Base-by-base conservation (phyloP, 1,140 invertebrate species). In the Bombus soroeensis region DNA sequence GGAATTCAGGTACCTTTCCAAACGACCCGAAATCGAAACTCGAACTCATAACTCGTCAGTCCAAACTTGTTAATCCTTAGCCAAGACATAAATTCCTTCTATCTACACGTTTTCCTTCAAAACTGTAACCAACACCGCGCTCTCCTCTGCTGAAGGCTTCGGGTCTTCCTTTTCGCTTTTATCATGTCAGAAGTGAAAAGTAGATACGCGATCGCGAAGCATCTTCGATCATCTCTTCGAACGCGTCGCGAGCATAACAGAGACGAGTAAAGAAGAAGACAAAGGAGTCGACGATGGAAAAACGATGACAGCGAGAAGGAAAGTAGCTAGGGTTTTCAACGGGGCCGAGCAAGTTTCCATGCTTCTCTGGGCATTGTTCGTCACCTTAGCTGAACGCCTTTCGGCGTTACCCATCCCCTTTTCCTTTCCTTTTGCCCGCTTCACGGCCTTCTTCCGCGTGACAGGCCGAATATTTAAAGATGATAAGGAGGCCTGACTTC, bases 391-490 rank as follows among this genome's bases (percentile, higher is more conserved):
- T 32, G 37, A 62, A 84, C 66, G 66, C 68, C 83, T 72, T 59
- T 70, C n/a, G 75, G n/a, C 75, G 41, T 32, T 77, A 53, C 71
- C 47, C 73, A 32, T 0, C 41, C 5, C 34, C 37, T 18, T 5
- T 47, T 37, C 6, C 34, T 22, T 59, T 39, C 41, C 74, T 39
- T 32, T 53, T 53, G 18, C 39, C 41, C 41, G 9, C 12, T 10
- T 34, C 28, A 2, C n/a, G 32, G 28, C 78, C 59, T 68, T 34
- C 25, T 68, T 32, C 13, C 37, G 3, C 66, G 39, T 57, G 37
- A 28, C 43, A 39, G 32, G 25, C 22, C 82, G 75, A 87, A 87
- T 87, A 85, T 79, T 84, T 79, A 84, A 85, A 39, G 73, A 37
- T 28, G 82, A 87, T 85, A 87, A 87, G 82, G 28, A 84, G 57